Base-by-base conservation (phyloP, 2,888 invertebrate genomes). In the Terebella lapidaria region DNA sequence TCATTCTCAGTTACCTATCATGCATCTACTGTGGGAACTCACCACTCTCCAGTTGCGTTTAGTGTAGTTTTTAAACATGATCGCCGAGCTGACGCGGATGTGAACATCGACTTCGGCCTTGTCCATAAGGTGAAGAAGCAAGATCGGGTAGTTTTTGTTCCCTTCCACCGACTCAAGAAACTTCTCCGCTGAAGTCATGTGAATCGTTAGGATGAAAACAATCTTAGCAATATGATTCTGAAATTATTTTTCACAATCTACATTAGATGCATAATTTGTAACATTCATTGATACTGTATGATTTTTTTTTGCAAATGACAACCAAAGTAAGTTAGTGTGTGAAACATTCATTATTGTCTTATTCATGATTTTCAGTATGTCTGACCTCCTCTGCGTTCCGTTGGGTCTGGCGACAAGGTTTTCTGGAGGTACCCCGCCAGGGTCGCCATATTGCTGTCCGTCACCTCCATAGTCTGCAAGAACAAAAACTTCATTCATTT, bases 51-150 rank as follows among this genome's bases (percentile, higher is more conserved):
- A 99, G 81, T 97, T 94, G 57, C 94, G 84, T 81, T 95, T 96
- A 25, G 96, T 87, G 77, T 89, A 96, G 79, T 99, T 99, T 79
- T 99, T 99, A 76, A 99, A 94, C 0, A 91, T 90, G 62, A 99
- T 89, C 10, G 96, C 90, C 25, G 94, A 92, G 3, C 94, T 91
- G 45, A 94, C 86, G 66, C 94, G 84, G 60, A 94, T 89, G 1
- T 89, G 90, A 75, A 89, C 83, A 66, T 92, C 90, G 49, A 90
- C 84, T 53, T 77, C 74, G 18, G 65, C 66, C 52, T 91, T 92
- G 72, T 92, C 91, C 60, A 97, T 87, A 15, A 96, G 84, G 73
- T 91, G 88, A 3, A 97, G 83, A 55, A 96, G 81, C 27, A 95
- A 82, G 20, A 94, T 84, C 0, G 94, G 89, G 83, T 92, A 96